Evolutionary conservation across 2,888 invertebrate genomes (phyloP), one percentile per base, ranked within the genome.

Genomic region (Macrophya alboannulata): DNA sequence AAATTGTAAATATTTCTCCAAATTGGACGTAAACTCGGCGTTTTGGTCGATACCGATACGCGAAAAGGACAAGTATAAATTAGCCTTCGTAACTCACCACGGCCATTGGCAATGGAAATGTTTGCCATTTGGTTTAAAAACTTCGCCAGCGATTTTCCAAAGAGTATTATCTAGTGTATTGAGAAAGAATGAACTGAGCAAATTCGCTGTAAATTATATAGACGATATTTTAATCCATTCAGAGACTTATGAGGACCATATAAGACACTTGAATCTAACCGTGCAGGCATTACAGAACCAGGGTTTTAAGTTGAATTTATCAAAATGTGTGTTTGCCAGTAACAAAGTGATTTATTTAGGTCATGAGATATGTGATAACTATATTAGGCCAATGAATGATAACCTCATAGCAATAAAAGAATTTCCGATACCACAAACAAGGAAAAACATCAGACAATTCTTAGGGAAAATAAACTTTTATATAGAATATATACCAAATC

Each of bases 51-150:
- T 84, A 15, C 74, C 74, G 10, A 8, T 71, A 40, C 40, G 87
- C 31, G 81, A 55, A 31, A 86, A 89, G 84, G 88, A 89, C 55
- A 87, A 86, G 74, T 84, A 87, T 59, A 89, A 89, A 85, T 85
- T 86, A n/a, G 88, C 85, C 31, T 89, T 89, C 74, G 86, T 89
- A 31, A 89, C 88, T 9, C 87, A 89, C 43, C 37, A 84, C 31
- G 88, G 88, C 8, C 88, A 89, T 48, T 89, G 85, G 85, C 86
- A 89, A 84, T 89, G 88, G 88, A 86, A 55, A 8, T 87, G 86
- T 45, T 45, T 89, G 51, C 88, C 89, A 0, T 88, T 87, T 84
- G 89, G 89, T 10, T 72, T 88, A 43, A 89, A 88, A 85, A 86
- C 86, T 10, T 65, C 89, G 4, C 88, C 89, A 10, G 87, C 88